Percentiles rank a stretch among this genome's conserved stretches.
phyloP scores from a whole-genome alignment of 2,113 vertebrate species.

The Callipepla californica region DNA sequence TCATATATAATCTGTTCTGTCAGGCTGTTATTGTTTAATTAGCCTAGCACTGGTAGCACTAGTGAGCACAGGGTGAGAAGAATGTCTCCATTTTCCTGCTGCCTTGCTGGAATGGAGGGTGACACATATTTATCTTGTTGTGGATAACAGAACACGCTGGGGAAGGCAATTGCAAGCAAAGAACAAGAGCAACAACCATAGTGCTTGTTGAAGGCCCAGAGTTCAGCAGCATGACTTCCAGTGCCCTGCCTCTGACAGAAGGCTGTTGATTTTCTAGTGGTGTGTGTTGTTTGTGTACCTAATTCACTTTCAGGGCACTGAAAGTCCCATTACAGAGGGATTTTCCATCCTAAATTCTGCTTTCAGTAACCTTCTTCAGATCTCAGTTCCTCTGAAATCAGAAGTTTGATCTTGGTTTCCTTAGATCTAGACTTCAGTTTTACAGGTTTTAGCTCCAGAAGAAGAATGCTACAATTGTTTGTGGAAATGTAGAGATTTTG shows the following conservation, averaged over 20 bases:
- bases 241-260: background rate
- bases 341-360: background rate
- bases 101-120: background rate
- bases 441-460: background rate
- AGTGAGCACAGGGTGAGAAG: background rate
- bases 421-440: background rate
- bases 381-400: background rate
- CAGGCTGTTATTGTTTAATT: background rate
- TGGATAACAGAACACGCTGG: accelerated
- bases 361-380: background rate
- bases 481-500: background rate
- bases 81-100: background rate
- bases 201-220: background rate
- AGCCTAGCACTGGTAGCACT: background rate
- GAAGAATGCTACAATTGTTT: background rate
- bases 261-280: background rate
- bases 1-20: background rate
- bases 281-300: accelerated
- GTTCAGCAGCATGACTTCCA: background rate
- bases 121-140: accelerated
- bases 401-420: background rate
- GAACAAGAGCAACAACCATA: accelerated
- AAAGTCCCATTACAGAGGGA: background rate
- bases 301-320: background rate
- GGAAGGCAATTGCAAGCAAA: background rate